A percentile compares a stretch with the other conserved stretches of the same genome.
Conservation (phyloP, 2,113 vertebrate species). For the Sorex araneus region DNA sequence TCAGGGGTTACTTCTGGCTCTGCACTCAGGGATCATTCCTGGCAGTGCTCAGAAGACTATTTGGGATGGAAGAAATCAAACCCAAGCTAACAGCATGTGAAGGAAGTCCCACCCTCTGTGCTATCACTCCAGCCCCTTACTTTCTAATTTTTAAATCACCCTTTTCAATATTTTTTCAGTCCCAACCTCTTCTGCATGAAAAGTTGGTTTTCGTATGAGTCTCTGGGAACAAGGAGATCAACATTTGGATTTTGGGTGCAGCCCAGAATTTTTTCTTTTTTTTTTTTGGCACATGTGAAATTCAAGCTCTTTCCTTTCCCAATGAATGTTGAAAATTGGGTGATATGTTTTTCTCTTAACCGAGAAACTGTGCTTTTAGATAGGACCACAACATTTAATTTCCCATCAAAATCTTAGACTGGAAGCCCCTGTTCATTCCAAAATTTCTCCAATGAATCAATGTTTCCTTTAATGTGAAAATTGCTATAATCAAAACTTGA, state of each 20-base stretch:
- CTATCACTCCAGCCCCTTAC: neutral
- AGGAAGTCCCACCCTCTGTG: no score
- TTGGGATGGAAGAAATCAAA: no score
- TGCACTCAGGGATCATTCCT: no score
- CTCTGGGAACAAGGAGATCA: conserved; percentile 48
- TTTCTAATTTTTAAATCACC: conserved; percentile 69
- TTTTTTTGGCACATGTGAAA: conserved; percentile 64
- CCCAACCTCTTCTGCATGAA: conserved; percentile 59
- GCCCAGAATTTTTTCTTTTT: conserved; percentile 31
- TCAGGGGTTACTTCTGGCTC: no score
- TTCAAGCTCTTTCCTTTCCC: neutral
- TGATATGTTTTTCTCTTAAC: conserved; percentile 29
- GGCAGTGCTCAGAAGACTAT: no score
- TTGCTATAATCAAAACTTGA: neutral
- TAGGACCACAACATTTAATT: conserved; percentile 5
- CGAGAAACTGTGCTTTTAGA: conserved; percentile 42
- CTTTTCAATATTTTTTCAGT: conserved; percentile 62
- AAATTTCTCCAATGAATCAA: neutral
- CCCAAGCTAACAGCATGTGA: no score
- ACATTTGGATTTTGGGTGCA: neutral
- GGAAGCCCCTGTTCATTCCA: neutral
- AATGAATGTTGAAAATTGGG: conserved; percentile 16
- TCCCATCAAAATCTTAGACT: neutral
- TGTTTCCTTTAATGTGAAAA: conserved; percentile 17
- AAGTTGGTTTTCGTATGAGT: conserved; percentile 50